Conservation (phyloP, 2,113 vertebrate genomes). For the Dromas ardeola region DNA sequence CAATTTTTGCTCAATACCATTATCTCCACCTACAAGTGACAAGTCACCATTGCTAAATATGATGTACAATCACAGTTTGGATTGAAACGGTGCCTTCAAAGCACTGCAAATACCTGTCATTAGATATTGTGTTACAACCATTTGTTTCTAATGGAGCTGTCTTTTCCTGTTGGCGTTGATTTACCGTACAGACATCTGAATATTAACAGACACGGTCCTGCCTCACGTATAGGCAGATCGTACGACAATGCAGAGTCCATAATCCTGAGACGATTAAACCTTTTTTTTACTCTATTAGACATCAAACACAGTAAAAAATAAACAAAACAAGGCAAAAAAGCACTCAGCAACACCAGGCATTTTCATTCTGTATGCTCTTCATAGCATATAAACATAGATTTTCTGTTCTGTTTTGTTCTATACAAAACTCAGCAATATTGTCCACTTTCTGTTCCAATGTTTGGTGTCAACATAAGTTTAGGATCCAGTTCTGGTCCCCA, state of each 20-base stretch:
- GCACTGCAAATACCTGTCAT: not conserved
- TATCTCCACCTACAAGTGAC: not conserved
- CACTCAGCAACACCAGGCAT: not conserved
- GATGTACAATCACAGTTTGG: not conserved
- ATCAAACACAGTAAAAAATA: not conserved
- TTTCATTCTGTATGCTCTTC: not conserved
- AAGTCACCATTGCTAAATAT: not conserved
- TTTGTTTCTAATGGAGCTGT: conserved; percentile 21
- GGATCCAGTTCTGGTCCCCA: conserved; percentile 10
- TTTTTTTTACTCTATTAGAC: not conserved
- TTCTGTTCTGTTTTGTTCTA: not conserved
- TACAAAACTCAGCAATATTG: not conserved
- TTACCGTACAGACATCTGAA: not conserved
- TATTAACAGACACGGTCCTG: not conserved
- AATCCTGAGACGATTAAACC: not conserved
- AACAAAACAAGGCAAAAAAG: not conserved
- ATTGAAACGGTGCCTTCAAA: not conserved
- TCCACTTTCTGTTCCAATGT: conserved; percentile 8
- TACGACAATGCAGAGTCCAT: not conserved
- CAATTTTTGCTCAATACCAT: not conserved
- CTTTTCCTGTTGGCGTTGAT: conserved; percentile 21
- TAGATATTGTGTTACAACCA: not conserved
- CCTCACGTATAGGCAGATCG: not conserved
- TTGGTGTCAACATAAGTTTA: conserved; percentile 34
- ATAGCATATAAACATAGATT: not conserved